A percentile compares a stretch with the other conserved stretches of the same genome.
phyloP scores from a whole-genome alignment of 2,113 vertebrate species.

The Collichthys lucidus region DNA sequence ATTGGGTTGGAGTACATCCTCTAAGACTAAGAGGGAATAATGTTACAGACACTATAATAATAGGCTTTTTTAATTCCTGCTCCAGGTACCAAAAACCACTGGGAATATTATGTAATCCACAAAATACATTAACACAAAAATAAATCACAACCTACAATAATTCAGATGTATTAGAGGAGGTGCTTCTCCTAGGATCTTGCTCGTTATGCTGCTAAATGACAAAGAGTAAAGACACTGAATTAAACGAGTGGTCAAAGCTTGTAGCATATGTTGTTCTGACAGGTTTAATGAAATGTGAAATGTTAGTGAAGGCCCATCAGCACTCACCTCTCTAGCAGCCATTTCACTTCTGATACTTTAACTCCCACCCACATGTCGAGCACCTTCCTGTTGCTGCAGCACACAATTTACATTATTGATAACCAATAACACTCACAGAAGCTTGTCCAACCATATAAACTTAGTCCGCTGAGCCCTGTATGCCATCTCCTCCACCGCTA shows the following conservation, averaged over 20 bases:
- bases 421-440: not conserved
- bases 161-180: not conserved
- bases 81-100: no score
- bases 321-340: not conserved
- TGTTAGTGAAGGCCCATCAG: slow-evolving; percentile 3
- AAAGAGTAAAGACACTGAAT: not conserved
- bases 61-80: no score
- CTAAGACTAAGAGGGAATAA: no score
- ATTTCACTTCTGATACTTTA: not conserved
- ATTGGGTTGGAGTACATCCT: no score
- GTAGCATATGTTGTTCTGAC: not conserved
- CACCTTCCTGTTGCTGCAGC: slow-evolving; percentile 3
- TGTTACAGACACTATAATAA: no score
- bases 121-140: not conserved
- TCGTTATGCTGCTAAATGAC: not conserved
- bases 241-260: not conserved
- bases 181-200: not conserved
- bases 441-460: not conserved
- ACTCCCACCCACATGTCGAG: not conserved
- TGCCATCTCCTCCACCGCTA: not conserved
- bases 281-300: not conserved
- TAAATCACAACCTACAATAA: not conserved
- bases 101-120: not conserved
- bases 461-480: not conserved
- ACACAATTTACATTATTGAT: slow-evolving; percentile 10